phyloP scores from a whole-genome alignment of 1,140 invertebrate species.

The Pristionchus pacificus region DNA sequence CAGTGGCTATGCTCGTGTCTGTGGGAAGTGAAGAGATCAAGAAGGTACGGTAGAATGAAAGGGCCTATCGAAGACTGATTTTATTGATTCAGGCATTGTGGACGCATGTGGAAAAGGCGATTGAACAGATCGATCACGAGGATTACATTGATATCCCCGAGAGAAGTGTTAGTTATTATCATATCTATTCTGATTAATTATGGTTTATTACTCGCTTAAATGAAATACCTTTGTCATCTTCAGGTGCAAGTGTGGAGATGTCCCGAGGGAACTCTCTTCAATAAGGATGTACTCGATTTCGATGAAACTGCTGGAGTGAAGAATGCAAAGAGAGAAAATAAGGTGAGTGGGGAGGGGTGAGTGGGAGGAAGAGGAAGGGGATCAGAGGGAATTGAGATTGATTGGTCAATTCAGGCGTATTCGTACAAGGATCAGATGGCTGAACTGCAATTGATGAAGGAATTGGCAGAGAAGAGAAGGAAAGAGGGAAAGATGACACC shows the following conservation, averaged over 20 bases:
- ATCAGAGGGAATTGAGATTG: slow-evolving; percentile 12
- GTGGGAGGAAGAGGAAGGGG: slow-evolving; percentile 77
- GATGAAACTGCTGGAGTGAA: slow-evolving; percentile 64
- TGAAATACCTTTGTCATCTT: neutral
- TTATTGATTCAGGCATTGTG: too few relatives aligned
- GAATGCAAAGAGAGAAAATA: slow-evolving; percentile 91
- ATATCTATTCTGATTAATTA: too few relatives aligned
- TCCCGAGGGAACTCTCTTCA: slow-evolving; percentile 82
- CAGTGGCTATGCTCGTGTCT: slow-evolving; percentile 18
- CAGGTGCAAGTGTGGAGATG: slow-evolving; percentile 78
- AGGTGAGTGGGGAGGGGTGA: slow-evolving; percentile 92
- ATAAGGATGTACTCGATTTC: slow-evolving; percentile 79
- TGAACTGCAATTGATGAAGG: slow-evolving; percentile 62
- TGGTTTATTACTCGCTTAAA: too few relatives aligned
- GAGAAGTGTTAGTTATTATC: slow-evolving; percentile 67
- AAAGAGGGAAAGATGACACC: slow-evolving; percentile 74
- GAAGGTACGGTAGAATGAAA: slow-evolving; percentile 1
- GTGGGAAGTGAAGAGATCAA: slow-evolving; percentile 10
- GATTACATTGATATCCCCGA: slow-evolving; percentile 39
- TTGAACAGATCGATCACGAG: slow-evolving; percentile 32
- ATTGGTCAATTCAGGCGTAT: neutral
- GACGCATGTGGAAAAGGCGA: slow-evolving; percentile 29
- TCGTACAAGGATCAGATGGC: slow-evolving; percentile 13
- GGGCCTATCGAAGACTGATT: too few relatives aligned
- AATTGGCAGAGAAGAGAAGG: slow-evolving; percentile 81